Evolutionary conservation across 2,888 invertebrate genomes (phyloP).

Genomic region (Balanococcus diminutus): DNA sequence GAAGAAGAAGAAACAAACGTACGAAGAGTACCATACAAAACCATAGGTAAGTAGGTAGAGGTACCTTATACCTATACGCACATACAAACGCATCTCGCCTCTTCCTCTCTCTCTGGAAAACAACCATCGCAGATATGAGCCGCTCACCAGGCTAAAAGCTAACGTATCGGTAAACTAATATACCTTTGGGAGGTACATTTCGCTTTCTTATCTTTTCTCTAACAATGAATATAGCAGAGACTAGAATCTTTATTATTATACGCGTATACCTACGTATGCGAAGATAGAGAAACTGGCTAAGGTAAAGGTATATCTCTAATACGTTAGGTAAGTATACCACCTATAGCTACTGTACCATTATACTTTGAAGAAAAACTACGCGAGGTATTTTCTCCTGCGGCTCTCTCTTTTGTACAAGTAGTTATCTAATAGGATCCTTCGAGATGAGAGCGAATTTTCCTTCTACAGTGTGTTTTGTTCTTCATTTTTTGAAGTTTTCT

Average conservation of each 20-base stretch:
- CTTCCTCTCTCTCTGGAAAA: neutral
- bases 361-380: conserved; percentile 43
- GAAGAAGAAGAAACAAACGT: conserved; percentile 31
- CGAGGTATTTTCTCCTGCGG: conserved; percentile 32
- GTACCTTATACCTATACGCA: neutral
- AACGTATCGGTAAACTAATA: conserved; percentile 48
- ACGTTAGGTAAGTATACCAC: neutral
- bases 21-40: neutral
- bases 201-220: conserved; percentile 44
- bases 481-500: too few relatives aligned
- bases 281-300: too few relatives aligned
- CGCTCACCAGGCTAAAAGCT: conserved; percentile 6
- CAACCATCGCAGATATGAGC: conserved; percentile 39
- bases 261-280: neutral
- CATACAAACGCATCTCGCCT: neutral
- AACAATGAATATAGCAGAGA: conserved; percentile 47
- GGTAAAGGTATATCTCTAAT: too few relatives aligned
- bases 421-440: neutral
- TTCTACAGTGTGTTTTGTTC: too few relatives aligned
- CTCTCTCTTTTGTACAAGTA: neutral
- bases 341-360: too few relatives aligned
- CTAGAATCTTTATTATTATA: conserved; percentile 39
- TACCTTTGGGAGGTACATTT: conserved; percentile 50
- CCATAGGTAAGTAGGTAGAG: neutral
- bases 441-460: too few relatives aligned